Conservation (phyloP, 30 jellyfish, hydroid and myxozoan genomes). For the Morbakka virulenta region DNA sequence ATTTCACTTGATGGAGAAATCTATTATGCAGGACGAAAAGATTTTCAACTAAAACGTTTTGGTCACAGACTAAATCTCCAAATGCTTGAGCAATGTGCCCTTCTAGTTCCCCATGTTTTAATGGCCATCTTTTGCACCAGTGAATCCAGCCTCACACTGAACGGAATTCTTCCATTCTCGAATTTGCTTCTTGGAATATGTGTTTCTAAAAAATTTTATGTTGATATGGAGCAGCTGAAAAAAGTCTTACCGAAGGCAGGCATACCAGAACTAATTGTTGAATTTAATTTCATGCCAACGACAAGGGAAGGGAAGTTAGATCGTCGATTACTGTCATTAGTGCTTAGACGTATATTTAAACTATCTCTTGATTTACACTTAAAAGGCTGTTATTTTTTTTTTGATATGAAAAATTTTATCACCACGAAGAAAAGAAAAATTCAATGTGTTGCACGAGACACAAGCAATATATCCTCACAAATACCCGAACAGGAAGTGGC, state of each 20-base stretch:
- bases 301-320: not conserved
- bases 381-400: not conserved
- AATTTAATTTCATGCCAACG: not conserved
- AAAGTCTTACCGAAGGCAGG: not conserved
- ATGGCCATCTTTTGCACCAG: not conserved
- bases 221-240: not conserved
- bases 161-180: not conserved
- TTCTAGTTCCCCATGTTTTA: not conserved
- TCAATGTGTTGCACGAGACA: too few species aligned
- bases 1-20: slow-evolving; percentile 38
- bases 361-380: not conserved
- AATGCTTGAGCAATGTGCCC: slow-evolving; percentile 19
- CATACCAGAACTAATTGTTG: not conserved
- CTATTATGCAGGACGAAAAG: slow-evolving; percentile 61
- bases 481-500: too few species aligned
- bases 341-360: too few species aligned
- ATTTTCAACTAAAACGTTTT: slow-evolving; percentile 57
- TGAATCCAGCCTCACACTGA: not conserved
- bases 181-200: not conserved
- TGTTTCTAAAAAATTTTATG: not conserved
- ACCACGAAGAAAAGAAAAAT: not conserved
- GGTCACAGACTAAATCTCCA: slow-evolving; percentile 67
- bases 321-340: not conserved
- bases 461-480: too few species aligned
- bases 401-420: not conserved